Evolutionary conservation across 2,113 vertebrate species (phyloP).

Genomic region (Crotophaga sulcirostris): DNA sequence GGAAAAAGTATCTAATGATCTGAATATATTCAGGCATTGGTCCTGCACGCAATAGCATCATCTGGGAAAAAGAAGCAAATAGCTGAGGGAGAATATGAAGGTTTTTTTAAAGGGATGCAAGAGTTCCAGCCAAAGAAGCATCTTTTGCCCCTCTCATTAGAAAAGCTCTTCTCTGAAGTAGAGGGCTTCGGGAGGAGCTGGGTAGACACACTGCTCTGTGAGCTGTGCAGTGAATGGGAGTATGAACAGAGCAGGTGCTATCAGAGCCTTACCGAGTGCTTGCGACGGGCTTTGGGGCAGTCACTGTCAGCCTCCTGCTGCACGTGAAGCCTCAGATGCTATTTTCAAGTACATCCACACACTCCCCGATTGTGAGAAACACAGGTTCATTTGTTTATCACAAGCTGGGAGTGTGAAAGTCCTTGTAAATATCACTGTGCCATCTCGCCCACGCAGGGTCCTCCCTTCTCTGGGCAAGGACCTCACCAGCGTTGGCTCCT

Average conservation of each 20-base stretch:
- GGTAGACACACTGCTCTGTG: not conserved
- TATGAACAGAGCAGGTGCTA: not conserved
- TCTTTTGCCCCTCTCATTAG: not conserved
- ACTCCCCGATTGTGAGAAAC: not conserved
- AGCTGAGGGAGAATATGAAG: not conserved
- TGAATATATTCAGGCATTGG: not conserved
- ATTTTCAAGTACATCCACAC: not conserved
- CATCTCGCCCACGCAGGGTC: not conserved
- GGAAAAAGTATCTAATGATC: not conserved
- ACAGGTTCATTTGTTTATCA: constrained; percentile 7
- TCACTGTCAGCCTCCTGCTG: not conserved
- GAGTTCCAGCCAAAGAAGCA: not conserved
- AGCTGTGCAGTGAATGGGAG: not conserved
- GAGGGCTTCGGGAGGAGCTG: not conserved
- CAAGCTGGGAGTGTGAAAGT: not conserved
- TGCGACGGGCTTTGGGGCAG: not conserved
- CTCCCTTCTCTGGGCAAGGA: constrained; percentile 1
- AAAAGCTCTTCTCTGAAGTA: not conserved
- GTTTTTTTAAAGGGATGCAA: not conserved
- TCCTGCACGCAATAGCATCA: not conserved
- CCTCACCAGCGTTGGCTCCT: not conserved
- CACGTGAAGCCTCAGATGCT: not conserved
- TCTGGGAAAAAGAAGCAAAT: not conserved
- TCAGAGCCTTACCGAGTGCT: not conserved
- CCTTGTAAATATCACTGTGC: not conserved